These are phyloP conservation scores for Pipa parva DNA, from an alignment of 2,113 vertebrate species.

Conservation along the genomic window DNA sequence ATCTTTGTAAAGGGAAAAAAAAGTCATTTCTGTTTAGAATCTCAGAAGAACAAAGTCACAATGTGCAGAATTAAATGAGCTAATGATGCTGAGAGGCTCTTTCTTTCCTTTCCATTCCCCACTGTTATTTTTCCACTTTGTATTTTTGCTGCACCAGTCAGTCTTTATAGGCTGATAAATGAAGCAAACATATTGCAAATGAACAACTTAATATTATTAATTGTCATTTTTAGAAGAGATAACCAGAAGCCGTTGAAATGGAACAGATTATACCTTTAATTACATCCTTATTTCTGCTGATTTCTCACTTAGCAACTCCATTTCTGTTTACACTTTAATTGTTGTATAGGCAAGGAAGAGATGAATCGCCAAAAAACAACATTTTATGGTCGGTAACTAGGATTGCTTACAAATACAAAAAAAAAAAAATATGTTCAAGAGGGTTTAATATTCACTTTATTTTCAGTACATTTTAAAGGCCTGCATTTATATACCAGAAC, in stretches of 20 bases:
- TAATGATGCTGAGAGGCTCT: constrained; percentile 19
- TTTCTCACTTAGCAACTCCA: constrained; percentile 53
- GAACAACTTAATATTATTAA: constrained; percentile 61
- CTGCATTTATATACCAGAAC: not conserved
- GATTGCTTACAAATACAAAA: constrained; percentile 49
- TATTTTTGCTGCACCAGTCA: constrained; percentile 52
- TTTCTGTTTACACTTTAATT: constrained; percentile 66
- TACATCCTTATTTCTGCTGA: constrained; percentile 66
- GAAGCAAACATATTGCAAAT: constrained; percentile 53
- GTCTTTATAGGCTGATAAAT: constrained; percentile 55
- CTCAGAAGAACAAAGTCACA: not conserved
- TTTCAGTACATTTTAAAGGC: constrained; percentile 19
- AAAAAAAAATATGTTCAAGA: constrained; percentile 40
- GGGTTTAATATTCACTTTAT: constrained; percentile 20
- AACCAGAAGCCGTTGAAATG: constrained; percentile 62
- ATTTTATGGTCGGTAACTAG: constrained; percentile 54
- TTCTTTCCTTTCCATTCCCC: not conserved
- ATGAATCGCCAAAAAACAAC: constrained; percentile 61
- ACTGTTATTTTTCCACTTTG: constrained; percentile 18
- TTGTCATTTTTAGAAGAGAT: constrained; percentile 64
- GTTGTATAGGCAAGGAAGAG: constrained; percentile 51
- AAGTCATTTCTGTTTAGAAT: not conserved
- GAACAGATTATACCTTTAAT: constrained; percentile 73
- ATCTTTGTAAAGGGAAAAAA: not conserved
- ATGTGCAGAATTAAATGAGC: constrained; percentile 11